Conservation (phyloP, 1,140 invertebrate species). For the Pygmarrhopalites habei region DNA sequence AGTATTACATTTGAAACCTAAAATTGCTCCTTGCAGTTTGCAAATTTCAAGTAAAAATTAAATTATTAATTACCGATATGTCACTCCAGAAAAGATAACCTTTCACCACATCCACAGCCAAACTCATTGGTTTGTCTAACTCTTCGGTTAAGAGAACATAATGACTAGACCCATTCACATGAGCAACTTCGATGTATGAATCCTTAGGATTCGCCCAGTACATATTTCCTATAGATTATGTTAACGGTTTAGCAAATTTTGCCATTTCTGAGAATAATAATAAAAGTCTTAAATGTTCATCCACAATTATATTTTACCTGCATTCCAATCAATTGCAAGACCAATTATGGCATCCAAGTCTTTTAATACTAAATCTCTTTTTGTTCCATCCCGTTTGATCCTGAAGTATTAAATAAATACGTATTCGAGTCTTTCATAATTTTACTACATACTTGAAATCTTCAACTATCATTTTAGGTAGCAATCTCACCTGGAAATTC, state of each 20-base stretch:
- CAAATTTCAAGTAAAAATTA: neutral
- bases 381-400: constrained; percentile 68
- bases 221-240: constrained; percentile 48
- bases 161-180: constrained; percentile 47
- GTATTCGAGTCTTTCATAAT: no score
- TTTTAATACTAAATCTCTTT: constrained; percentile 52
- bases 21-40: neutral
- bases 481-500: no score
- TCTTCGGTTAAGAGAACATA: constrained; percentile 48
- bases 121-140: constrained; percentile 48
- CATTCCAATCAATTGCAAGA: constrained; percentile 49
- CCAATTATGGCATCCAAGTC: constrained; percentile 50
- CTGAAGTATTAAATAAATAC: no score
- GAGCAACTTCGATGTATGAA: constrained; percentile 52
- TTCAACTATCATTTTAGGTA: no score
- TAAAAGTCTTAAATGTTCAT: no score
- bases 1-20: no score
- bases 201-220: constrained; percentile 58
- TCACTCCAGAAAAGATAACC: constrained; percentile 61
- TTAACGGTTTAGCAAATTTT: no score
- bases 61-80: constrained; percentile 2
- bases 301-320: no score
- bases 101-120: constrained; percentile 57
- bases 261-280: no score
- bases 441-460: no score